phyloP scores from a whole-genome alignment of 2,113 vertebrate genomes.

The Laterallus jamaicensis region DNA sequence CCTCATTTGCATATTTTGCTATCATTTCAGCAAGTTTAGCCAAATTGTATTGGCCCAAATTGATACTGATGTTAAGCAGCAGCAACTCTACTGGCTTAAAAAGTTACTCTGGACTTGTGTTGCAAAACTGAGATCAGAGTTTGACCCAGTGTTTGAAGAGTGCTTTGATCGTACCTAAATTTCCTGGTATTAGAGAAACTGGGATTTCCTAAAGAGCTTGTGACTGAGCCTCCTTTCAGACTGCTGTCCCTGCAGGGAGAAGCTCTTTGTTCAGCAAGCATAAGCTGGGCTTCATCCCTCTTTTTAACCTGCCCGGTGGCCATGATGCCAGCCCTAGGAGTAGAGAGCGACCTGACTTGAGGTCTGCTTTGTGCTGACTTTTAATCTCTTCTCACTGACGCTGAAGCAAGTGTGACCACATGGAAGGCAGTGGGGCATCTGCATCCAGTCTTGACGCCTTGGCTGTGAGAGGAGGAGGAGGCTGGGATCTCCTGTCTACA shows the following conservation, averaged over 20 bases:
- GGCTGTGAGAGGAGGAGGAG: not conserved
- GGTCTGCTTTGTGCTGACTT: not conserved
- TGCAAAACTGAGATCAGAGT: not conserved
- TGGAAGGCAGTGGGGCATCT: not conserved
- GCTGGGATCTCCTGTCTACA: not conserved
- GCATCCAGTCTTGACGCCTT: not conserved
- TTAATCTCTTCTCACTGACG: not conserved
- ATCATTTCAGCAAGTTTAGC: conserved; percentile 18
- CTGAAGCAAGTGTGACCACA: not conserved
- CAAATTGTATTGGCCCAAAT: not conserved
- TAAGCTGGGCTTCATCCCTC: not conserved
- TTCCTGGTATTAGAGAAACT: not conserved
- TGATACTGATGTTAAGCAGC: not conserved
- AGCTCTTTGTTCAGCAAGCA: not conserved
- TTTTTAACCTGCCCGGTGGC: not conserved
- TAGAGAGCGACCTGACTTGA: fast-evolving
- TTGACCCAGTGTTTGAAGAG: not conserved
- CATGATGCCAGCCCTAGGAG: not conserved
- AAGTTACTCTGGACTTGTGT: not conserved
- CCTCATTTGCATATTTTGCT: conserved; percentile 15
- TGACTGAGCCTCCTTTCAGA: not conserved
- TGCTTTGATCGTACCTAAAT: not conserved
- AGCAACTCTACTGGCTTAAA: not conserved
- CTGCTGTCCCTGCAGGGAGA: not conserved
- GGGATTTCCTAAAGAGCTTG: not conserved